phyloP scores from a whole-genome alignment of 1,140 invertebrate genomes.

The Leptinotarsa texana region DNA sequence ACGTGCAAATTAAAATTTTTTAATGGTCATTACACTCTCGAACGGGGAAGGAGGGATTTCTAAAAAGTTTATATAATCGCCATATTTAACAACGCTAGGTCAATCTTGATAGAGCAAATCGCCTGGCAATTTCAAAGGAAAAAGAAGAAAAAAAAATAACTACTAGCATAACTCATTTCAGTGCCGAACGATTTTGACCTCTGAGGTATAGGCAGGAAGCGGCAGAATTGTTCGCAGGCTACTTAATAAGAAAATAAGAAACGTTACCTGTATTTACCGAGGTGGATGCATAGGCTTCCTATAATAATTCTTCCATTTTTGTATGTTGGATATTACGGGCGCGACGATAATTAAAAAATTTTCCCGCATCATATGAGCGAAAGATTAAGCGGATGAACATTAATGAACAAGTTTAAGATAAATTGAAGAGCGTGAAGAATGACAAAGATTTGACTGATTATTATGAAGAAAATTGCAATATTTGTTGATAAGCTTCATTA shows the following conservation, averaged over 20 bases:
- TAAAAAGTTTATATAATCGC: slow-evolving; percentile 28
- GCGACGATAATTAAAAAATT: neutral
- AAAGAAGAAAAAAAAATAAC: slow-evolving; percentile 26
- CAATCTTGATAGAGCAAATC: slow-evolving; percentile 27
- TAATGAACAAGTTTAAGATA: slow-evolving; percentile 9
- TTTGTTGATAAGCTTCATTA: too few species aligned
- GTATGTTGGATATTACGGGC: neutral
- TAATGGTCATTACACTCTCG: slow-evolving; percentile 24
- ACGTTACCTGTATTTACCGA: slow-evolving; percentile 26
- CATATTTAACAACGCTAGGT: slow-evolving; percentile 28
- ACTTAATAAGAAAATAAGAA: slow-evolving; percentile 26
- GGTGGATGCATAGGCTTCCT: slow-evolving; percentile 24
- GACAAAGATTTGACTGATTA: too few species aligned
- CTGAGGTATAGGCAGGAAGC: neutral
- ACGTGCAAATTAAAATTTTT: slow-evolving; percentile 20
- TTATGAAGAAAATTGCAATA: too few species aligned
- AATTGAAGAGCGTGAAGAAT: too few species aligned
- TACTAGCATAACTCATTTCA: slow-evolving; percentile 27
- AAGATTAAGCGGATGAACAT: neutral
- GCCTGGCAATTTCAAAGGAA: slow-evolving; percentile 23
- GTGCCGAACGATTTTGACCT: slow-evolving; percentile 9
- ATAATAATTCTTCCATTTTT: slow-evolving; percentile 23
- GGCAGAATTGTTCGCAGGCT: slow-evolving; percentile 2
- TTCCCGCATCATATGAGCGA: slow-evolving; percentile 4
- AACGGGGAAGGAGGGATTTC: neutral